Conservation (phyloP, 2,113 vertebrate species). For the Upupa epops region DNA sequence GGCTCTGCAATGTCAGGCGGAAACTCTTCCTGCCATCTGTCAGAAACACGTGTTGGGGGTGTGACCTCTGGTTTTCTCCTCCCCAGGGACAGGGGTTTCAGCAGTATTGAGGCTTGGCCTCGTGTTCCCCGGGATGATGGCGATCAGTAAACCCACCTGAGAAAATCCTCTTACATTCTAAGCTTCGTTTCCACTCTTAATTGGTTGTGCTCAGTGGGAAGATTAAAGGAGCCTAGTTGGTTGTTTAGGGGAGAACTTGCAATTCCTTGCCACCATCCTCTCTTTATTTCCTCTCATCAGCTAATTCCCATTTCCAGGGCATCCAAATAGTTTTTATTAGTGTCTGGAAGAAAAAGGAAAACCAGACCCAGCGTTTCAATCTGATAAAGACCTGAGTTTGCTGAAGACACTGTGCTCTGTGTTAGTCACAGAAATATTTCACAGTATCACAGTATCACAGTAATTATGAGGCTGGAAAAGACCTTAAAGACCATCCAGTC, state of each 20-base stretch:
- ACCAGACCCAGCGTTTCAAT: not conserved
- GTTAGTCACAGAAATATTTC: not conserved
- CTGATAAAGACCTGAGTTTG: not conserved
- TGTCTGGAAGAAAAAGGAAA: not conserved
- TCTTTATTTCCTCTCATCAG: not conserved
- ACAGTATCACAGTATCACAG: no score
- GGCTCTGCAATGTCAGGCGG: fast-evolving
- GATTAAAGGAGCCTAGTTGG: not conserved
- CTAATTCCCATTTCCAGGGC: not conserved
- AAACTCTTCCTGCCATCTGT: not conserved
- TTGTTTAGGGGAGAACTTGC: not conserved
- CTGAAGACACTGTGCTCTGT: not conserved
- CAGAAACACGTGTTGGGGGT: not conserved
- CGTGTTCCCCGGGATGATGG: not conserved
- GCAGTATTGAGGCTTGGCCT: not conserved
- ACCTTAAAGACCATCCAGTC: no score
- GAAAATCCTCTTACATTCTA: slow-evolving; percentile 27
- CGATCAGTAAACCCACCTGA: slow-evolving; percentile 16
- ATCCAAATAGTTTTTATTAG: not conserved
- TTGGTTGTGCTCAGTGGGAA: not conserved
- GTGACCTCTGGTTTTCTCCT: not conserved
- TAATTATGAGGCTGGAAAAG: no score
- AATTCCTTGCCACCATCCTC: not conserved
- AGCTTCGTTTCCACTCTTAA: not conserved
- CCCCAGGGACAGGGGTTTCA: not conserved